Conservation (phyloP, 2,113 vertebrate species). For the Chinchilla lanigera region DNA sequence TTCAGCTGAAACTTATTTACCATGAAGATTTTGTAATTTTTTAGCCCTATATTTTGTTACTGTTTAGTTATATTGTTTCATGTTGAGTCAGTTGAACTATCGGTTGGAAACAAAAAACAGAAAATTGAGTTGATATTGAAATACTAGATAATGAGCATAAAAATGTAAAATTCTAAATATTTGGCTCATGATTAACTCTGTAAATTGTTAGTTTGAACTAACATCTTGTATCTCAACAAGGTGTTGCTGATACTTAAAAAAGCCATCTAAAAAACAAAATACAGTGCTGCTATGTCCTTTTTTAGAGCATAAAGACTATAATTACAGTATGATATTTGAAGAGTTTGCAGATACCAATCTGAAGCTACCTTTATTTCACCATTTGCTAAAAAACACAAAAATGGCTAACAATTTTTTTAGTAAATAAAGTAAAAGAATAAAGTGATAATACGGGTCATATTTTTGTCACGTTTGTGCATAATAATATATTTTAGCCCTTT, state of each 20-base stretch:
- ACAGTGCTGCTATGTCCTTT: background rate
- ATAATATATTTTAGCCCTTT: background rate
- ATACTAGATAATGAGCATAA: background rate
- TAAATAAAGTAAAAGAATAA: background rate
- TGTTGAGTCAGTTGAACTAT: background rate
- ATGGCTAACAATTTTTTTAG: background rate
- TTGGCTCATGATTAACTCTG: background rate
- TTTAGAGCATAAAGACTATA: background rate
- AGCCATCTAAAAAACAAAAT: background rate
- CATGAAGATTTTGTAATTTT: background rate
- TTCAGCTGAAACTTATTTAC: background rate
- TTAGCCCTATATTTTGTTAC: slow-evolving; percentile 7
- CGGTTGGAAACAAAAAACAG: background rate
- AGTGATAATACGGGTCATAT: background rate
- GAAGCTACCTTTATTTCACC: background rate
- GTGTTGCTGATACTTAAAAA: background rate
- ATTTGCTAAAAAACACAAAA: slow-evolving; percentile 32
- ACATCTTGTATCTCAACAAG: background rate
- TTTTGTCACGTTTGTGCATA: background rate
- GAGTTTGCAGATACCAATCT: background rate
- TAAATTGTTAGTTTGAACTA: background rate
- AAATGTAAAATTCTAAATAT: slow-evolving; percentile 2
- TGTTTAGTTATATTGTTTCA: background rate
- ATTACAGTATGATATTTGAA: background rate
- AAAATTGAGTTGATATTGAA: slow-evolving; percentile 9